Evolutionary conservation across 2,888 invertebrate species (phyloP).

Genomic region (Apotomis capreana): DNA sequence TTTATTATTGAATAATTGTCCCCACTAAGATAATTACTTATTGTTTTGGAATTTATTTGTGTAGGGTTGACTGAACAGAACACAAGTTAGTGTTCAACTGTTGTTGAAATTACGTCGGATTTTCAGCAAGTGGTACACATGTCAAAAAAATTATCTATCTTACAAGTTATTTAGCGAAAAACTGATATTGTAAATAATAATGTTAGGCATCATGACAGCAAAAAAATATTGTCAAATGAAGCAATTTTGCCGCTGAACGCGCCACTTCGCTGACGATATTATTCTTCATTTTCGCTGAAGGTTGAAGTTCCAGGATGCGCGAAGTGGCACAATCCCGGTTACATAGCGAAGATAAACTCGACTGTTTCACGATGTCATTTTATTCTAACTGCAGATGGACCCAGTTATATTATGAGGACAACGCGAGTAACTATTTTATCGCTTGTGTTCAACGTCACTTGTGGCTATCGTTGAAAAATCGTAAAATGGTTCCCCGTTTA

Average conservation of each 20-base stretch:
- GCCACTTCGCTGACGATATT: slow-evolving; percentile 29
- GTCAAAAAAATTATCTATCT: no score
- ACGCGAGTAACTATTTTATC: slow-evolving; percentile 24
- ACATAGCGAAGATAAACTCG: slow-evolving; percentile 33
- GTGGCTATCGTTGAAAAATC: slow-evolving; percentile 2
- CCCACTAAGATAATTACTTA: no score
- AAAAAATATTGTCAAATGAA: slow-evolving; percentile 9
- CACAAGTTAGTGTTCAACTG: no score
- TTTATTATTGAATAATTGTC: no score
- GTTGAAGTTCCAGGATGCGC: slow-evolving; percentile 26
- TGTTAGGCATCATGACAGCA: background rate
- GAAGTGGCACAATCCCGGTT: slow-evolving; percentile 37
- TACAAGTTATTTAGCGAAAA: no score
- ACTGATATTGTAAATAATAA: background rate
- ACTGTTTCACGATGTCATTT: slow-evolving; percentile 35
- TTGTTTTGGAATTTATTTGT: no score
- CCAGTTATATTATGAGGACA: slow-evolving; percentile 27
- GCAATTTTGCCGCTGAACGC: slow-evolving; percentile 20
- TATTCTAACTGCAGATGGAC: slow-evolving; percentile 40
- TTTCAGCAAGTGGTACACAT: no score
- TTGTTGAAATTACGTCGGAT: no score
- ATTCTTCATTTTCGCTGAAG: slow-evolving; percentile 37
- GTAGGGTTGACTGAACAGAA: no score
- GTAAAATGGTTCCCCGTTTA: background rate
- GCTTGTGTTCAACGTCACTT: background rate